Base-by-base conservation (phyloP, 2,113 vertebrate genomes). In the Oncorhynchus tshawytscha region DNA sequence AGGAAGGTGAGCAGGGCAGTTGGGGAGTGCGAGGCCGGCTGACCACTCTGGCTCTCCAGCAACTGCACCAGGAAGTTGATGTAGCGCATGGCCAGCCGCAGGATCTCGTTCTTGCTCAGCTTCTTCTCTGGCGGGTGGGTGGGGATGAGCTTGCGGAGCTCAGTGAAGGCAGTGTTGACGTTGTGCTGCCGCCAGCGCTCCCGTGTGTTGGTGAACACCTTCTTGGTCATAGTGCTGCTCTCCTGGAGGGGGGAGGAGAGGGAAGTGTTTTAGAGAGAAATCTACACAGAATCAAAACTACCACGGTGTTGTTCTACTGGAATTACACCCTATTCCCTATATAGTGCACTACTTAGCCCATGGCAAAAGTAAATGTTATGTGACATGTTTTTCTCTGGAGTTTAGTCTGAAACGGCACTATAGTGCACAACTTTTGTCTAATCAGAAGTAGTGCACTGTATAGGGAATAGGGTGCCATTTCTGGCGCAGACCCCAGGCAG, bases 101-200 rank as follows among this genome's bases (percentile, higher is more conserved):
- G 94, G 0, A 98, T 99, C 91, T 99, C 98, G 0, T 98, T 99
- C 90, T 99, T 99, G 94, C 98, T 99, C 85, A 99, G 94, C 75
- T 99, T 99, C 90, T 98, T 99, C 89, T 99, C 98, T 0, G 98
- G 98, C 0, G 98, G 98, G 70, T 99, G 97, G 0, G 97, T 99
- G 45, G 98, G 98, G 77, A 99, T 97, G 69, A 99, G 96, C 86
- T 99, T 98, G 75, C 98, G 92, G 76, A 99, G 93, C 86, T 95
- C 98, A 2, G 96, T 94, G 27, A 99, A 99, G 80, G 98, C 98
- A 0, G 93, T 96, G 92, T 99, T 99, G 75, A 99, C 98, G 0
- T 97, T 98, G 87, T 98, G 98, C 88, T 99, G 98, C 76, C 98
- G 95, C 97, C 98, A 99, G 48, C 96, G 92, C 90, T 99, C 98